Evolutionary conservation across 2,113 vertebrate genomes (phyloP), one percentile per base, ranked within the genome.

Genomic region (Alaudala cheleensis): DNA sequence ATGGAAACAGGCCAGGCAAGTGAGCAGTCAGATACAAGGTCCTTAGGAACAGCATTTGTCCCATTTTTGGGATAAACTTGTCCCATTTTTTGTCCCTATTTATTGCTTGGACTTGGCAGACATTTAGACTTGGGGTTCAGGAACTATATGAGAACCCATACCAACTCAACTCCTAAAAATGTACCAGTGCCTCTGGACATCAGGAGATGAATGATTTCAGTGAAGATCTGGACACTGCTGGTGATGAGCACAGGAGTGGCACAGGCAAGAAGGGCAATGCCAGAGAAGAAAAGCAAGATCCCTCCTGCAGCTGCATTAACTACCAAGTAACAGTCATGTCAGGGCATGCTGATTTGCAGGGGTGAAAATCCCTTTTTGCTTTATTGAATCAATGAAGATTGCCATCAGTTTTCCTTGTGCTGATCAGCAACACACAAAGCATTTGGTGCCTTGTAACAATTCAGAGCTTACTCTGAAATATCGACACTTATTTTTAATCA

Each of bases 11-110:
- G 31, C 23, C 1, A 54, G 49, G 73, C 45, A 53, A 33, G 22
- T 5, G 26, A 49, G 40, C 50, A 26, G 37, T 3, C 11, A 8
- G 3, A 39, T 1, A 4, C 0, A 22, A 5, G 49, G 12, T 49
- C 49, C 49, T 49, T 49, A 49, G 62, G 47, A 76, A 40, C 17
- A 20, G 42, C 14, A 18, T 31, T 37, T 34, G 15, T 24, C 26
- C 18, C 21, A 4, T 22, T 71, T 61, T 53, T 40, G 18, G 37
- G 37, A 37, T 37, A 37, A 37, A 37, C 37, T 37, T 34, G 15
- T 24, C 26, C 18, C 21, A 4, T 22, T 71, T 61, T 40, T 15
- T 37, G 37, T 37, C 37, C 34, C 62, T 49, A 1, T 29, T 64
- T 39, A 39, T 33, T 54, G 61, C 31, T 44, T 25, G 39, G 29